Evolutionary conservation across 2,113 vertebrate species (phyloP).

Genomic region (Micromys minutus): DNA sequence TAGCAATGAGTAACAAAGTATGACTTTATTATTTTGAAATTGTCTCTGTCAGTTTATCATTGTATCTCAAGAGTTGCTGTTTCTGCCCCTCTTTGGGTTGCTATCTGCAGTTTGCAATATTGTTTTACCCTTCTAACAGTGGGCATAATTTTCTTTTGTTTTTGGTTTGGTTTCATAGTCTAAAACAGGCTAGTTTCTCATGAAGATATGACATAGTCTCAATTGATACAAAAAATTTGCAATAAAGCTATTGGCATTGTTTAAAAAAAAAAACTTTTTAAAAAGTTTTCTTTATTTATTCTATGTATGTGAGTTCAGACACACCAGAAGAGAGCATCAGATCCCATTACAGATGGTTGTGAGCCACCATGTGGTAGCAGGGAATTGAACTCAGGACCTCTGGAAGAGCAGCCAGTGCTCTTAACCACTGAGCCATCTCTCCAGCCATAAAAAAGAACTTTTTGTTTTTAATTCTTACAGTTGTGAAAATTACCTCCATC

Average conservation of each 20-base stretch:
- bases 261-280: too few species aligned
- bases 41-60: conserved; percentile 17
- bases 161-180: neutral
- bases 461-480: neutral
- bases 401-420: too few species aligned
- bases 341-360: too few species aligned
- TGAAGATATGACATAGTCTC: neutral
- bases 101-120: neutral
- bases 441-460: too few species aligned
- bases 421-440: too few species aligned
- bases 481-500: neutral
- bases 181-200: neutral
- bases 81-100: neutral
- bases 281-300: too few species aligned
- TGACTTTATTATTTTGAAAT: conserved; percentile 12
- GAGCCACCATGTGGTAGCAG: too few species aligned
- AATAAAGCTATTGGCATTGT: neutral
- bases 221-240: neutral
- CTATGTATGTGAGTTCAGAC: too few species aligned
- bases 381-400: too few species aligned
- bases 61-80: neutral
- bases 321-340: too few species aligned
- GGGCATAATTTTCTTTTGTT: neutral
- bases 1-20: conserved; percentile 34
- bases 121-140: neutral